Evolutionary conservation across 2,113 vertebrate genomes (phyloP).

Genomic region (Pachyramphus minor): DNA sequence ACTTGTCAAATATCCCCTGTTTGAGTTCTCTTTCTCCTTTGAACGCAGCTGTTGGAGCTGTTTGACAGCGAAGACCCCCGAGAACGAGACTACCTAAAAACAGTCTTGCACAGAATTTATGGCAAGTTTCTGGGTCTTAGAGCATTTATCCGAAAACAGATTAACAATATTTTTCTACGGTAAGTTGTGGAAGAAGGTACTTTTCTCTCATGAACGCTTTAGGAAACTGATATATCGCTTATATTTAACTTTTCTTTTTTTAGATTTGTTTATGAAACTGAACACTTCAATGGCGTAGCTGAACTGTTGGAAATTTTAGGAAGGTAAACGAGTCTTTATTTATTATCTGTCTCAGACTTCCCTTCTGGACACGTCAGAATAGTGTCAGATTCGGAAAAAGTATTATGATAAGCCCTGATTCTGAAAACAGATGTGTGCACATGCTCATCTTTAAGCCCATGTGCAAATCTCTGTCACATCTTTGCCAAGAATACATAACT

Average conservation of each 20-base stretch:
- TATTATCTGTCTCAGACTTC: background rate
- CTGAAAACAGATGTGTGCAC: background rate
- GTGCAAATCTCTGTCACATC: background rate
- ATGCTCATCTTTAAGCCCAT: background rate
- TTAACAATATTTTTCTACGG: slow-evolving; percentile 99
- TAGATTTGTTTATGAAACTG: slow-evolving; percentile 99
- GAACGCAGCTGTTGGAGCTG: slow-evolving; percentile 89
- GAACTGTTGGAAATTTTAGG: slow-evolving; percentile 99
- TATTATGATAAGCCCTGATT: background rate
- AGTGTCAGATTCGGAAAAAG: background rate
- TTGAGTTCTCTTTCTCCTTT: slow-evolving; percentile 43
- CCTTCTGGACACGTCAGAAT: background rate
- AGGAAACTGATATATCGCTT: slow-evolving; percentile 8
- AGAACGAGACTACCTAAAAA: slow-evolving; percentile 99
- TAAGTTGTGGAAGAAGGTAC: slow-evolving; percentile 71
- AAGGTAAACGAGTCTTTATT: slow-evolving; percentile 79
- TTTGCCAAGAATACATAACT: background rate
- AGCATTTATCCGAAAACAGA: slow-evolving; percentile 99
- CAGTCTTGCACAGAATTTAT: slow-evolving; percentile 99
- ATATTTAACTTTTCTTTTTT: slow-evolving; percentile 21
- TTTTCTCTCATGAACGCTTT: background rate
- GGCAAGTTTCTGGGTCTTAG: slow-evolving; percentile 99
- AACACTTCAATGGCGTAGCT: slow-evolving; percentile 99
- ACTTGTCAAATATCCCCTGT: background rate
- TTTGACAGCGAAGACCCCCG: slow-evolving; percentile 99